These are phyloP conservation scores for Arenicola marina DNA, from an alignment of 2,888 invertebrate genomes.

Conservation along the genomic window DNA sequence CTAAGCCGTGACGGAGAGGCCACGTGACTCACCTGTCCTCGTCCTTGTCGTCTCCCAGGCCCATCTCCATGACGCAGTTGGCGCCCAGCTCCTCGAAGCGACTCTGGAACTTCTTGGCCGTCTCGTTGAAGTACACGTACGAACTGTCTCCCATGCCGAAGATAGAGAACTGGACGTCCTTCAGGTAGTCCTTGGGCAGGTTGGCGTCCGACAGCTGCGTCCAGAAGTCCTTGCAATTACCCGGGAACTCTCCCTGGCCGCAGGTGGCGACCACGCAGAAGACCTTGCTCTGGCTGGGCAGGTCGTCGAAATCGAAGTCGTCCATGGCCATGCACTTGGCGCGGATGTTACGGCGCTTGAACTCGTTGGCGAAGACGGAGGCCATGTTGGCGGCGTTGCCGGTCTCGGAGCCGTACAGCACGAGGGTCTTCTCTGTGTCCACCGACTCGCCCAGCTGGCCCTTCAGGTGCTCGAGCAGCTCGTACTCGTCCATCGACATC, in stretches of 20 bases:
- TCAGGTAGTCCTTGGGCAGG: slow-evolving; percentile 29
- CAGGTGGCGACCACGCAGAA: slow-evolving; percentile 33
- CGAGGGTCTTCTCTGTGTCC: slow-evolving; percentile 26
- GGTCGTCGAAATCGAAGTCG: slow-evolving; percentile 32
- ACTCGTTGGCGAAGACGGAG: slow-evolving; percentile 28
- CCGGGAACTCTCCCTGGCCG: slow-evolving; percentile 34
- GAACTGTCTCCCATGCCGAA: slow-evolving; percentile 32
- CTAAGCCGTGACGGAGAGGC: too few relatives aligned
- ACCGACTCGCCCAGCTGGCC: slow-evolving; percentile 30
- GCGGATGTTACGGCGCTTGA: slow-evolving; percentile 28
- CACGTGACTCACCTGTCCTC: slow-evolving; percentile 12
- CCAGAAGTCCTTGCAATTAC: slow-evolving; percentile 32
- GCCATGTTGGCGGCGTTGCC: slow-evolving; percentile 28
- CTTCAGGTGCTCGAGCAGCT: slow-evolving; percentile 34
- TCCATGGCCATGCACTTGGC: slow-evolving; percentile 31
- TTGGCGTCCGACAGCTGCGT: slow-evolving; percentile 18
- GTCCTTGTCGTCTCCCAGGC: slow-evolving; percentile 32
- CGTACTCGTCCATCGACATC: slow-evolving; percentile 35
- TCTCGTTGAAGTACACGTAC: slow-evolving; percentile 33
- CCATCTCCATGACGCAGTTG: slow-evolving; percentile 19
- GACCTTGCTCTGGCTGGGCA: slow-evolving; percentile 26
- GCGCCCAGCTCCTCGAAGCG: slow-evolving; percentile 30
- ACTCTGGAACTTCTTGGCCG: slow-evolving; percentile 26
- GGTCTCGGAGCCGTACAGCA: slow-evolving; percentile 36
- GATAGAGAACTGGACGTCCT: slow-evolving; percentile 27